These are phyloP conservation scores for Sthenelais limicola DNA, from an alignment of 2,888 invertebrate species.

Conservation along the genomic window DNA sequence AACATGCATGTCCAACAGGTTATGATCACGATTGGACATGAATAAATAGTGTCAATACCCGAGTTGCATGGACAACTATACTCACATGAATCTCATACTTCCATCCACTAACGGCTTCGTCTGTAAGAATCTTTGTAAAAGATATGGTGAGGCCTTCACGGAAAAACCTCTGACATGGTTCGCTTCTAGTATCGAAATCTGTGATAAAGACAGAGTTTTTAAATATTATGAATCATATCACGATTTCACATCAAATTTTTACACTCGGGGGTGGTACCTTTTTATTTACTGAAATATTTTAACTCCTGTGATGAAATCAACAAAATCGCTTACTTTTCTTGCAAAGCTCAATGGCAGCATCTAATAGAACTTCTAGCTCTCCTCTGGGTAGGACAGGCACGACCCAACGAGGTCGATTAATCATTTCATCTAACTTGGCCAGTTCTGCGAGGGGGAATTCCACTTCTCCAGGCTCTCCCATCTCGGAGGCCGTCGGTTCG, in stretches of 20 bases:
- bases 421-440: conserved; percentile 93
- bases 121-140: conserved; percentile 96
- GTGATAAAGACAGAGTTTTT: conserved; percentile 57
- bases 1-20: too few relatives aligned
- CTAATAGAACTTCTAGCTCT: conserved; percentile 91
- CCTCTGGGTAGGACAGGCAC: conserved; percentile 97
- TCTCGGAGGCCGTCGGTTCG: conserved; percentile 9
- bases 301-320: background rate
- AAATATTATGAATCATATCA: too few relatives aligned
- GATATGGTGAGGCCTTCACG: conserved; percentile 93
- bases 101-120: conserved; percentile 98
- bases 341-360: conserved; percentile 90
- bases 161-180: conserved; percentile 94
- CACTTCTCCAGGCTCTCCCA: conserved; percentile 63
- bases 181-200: conserved; percentile 90
- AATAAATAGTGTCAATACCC: too few relatives aligned
- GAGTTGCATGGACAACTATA: too few relatives aligned
- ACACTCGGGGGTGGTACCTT: background rate
- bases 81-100: conserved; percentile 92
- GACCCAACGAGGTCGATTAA: conserved; percentile 96
- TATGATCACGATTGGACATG: too few relatives aligned
- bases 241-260: too few relatives aligned
- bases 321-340: conserved; percentile 79
- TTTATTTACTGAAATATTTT: background rate
- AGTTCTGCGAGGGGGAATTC: conserved; percentile 91